phyloP scores from a whole-genome alignment of 1,140 invertebrate species.

The Parapsyche elsis region DNA sequence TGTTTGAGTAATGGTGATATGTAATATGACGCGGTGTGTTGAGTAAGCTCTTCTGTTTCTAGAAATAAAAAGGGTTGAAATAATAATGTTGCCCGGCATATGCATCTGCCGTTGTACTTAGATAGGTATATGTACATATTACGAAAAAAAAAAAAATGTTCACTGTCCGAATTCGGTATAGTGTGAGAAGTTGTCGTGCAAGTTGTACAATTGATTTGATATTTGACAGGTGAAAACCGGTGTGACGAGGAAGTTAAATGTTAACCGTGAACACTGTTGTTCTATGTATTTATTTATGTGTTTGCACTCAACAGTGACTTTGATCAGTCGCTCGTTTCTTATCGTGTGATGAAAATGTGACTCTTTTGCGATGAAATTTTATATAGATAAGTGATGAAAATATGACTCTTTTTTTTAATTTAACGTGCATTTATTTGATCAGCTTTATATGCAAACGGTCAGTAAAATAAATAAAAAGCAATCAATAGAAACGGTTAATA shows the following conservation, averaged over 20 bases:
- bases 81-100: neutral
- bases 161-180: too few relatives aligned
- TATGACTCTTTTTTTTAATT: too few relatives aligned
- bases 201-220: constrained; percentile 21
- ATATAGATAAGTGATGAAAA: too few relatives aligned
- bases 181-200: too few relatives aligned
- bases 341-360: too few relatives aligned
- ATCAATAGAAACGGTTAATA: neutral
- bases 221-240: constrained; percentile 17
- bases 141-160: too few relatives aligned
- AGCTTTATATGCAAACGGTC: neutral
- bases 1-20: constrained; percentile 42
- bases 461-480: neutral
- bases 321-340: too few relatives aligned
- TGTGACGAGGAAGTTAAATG: neutral
- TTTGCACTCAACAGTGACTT: too few relatives aligned
- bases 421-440: too few relatives aligned
- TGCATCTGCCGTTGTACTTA: neutral
- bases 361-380: too few relatives aligned
- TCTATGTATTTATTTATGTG: too few relatives aligned
- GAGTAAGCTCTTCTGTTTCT: constrained; percentile 33
- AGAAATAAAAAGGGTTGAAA: constrained; percentile 9
- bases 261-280: neutral
- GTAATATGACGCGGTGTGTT: constrained; percentile 37
- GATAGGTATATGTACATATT: neutral